phyloP scores from a whole-genome alignment of 2,888 invertebrate species.

The Eutolmus rufibarbis region DNA sequence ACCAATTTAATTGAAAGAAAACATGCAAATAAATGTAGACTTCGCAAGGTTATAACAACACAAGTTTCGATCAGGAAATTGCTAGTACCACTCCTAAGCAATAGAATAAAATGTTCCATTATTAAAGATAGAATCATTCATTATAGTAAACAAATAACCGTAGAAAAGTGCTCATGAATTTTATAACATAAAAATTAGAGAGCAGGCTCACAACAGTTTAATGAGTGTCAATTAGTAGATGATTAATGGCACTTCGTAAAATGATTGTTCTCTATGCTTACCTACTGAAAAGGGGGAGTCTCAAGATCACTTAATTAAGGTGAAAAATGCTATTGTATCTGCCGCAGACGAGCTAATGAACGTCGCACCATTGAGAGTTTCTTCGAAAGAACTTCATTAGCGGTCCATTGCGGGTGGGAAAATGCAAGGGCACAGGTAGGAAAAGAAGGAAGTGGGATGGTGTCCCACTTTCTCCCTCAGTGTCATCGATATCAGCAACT shows the following conservation, averaged over 20 bases:
- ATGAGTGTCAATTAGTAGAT: slow-evolving; percentile 1
- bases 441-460: neutral
- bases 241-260: neutral
- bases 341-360: neutral
- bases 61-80: neutral
- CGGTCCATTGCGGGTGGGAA: neutral
- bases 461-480: neutral
- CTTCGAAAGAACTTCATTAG: slow-evolving; percentile 10
- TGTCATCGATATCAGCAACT: neutral
- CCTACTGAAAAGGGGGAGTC: neutral
- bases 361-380: neutral
- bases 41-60: neutral
- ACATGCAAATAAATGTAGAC: neutral
- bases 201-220: neutral
- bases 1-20: neutral
- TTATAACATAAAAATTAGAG: neutral
- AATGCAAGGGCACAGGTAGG: neutral
- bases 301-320: slow-evolving; percentile 8
- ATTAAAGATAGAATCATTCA: neutral
- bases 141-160: neutral
- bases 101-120: neutral
- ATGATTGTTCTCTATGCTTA: neutral
- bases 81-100: neutral
- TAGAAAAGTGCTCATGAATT: neutral
- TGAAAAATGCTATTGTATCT: neutral